Conservation (phyloP, 2,113 vertebrate genomes). For the Gallinago undulata region DNA sequence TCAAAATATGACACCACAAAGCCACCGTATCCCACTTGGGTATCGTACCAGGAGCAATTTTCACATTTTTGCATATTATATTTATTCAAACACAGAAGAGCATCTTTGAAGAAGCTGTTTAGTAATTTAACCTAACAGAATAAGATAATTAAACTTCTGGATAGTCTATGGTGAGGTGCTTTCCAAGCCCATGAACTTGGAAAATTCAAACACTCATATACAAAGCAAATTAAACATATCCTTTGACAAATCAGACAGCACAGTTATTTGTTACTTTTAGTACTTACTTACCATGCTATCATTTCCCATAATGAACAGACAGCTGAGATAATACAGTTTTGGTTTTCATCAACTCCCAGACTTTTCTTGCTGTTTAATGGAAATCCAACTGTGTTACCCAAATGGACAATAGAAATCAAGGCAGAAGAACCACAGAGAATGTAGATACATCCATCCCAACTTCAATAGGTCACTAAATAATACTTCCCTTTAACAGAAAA, state of each 20-base stretch:
- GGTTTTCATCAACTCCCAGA: background rate
- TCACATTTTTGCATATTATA: conserved; percentile 30
- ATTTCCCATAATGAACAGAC: background rate
- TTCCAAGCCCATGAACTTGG: conserved; percentile 7
- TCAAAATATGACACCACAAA: conserved; percentile 47
- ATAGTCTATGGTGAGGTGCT: background rate
- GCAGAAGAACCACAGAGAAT: background rate
- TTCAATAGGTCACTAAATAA: background rate
- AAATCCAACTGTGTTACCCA: background rate
- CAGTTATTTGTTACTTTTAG: background rate
- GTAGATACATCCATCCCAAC: background rate
- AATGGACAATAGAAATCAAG: background rate
- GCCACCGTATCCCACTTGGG: background rate
- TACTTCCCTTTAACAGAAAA: background rate
- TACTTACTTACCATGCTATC: background rate
- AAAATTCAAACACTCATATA: background rate
- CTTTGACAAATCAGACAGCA: background rate
- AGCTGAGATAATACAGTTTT: background rate
- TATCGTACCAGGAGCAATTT: background rate
- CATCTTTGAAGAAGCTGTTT: conserved; percentile 30
- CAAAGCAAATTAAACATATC: background rate
- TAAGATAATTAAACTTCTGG: conserved; percentile 46
- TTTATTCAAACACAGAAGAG: conserved; percentile 4
- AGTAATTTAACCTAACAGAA: conserved; percentile 52
- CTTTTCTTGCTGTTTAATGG: background rate